Percentiles rank a stretch among this genome's conserved stretches.
phyloP scores from a whole-genome alignment of 2,888 invertebrate species.

The Eremobia ochroleuca region DNA sequence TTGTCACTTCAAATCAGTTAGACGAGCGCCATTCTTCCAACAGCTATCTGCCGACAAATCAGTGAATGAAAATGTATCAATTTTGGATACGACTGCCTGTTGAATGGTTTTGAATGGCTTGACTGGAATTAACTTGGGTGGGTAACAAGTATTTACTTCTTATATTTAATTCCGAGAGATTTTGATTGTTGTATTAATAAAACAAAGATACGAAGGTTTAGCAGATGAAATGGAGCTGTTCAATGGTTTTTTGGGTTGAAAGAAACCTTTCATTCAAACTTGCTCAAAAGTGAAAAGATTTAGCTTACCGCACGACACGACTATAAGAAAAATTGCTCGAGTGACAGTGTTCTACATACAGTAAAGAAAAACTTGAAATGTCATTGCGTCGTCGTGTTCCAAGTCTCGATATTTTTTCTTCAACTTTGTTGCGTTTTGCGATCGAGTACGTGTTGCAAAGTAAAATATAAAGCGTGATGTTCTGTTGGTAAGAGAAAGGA shows the following conservation, averaged over 20 bases:
- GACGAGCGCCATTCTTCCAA: not conserved
- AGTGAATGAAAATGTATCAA: not conserved
- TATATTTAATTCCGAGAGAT: not conserved
- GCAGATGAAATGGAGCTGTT: not conserved
- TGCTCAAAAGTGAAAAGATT: conserved; percentile 3
- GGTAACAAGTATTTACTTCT: not conserved
- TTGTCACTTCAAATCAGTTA: not conserved
- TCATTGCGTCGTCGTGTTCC: not conserved
- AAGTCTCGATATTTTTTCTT: conserved; percentile 28
- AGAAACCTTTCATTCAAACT: conserved; percentile 6
- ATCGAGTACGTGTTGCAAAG: conserved; percentile 43
- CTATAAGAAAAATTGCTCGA: conserved; percentile 23
- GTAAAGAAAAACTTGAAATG: conserved; percentile 34
- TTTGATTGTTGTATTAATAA: not conserved
- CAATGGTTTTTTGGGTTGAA: not conserved
- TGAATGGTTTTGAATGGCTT: not conserved
- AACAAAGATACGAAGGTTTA: not conserved
- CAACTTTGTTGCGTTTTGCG: conserved; percentile 18
- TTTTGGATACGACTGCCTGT: not conserved
- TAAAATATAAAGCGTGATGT: conserved; percentile 46
- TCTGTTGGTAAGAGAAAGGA: conserved; percentile 52
- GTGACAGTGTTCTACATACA: conserved; percentile 26
- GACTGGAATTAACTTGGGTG: not conserved
- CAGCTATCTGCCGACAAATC: not conserved
- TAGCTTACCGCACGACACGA: not conserved